phyloP scores from a whole-genome alignment of 2,113 vertebrate species.

The Nerophis lumbriciformis region DNA sequence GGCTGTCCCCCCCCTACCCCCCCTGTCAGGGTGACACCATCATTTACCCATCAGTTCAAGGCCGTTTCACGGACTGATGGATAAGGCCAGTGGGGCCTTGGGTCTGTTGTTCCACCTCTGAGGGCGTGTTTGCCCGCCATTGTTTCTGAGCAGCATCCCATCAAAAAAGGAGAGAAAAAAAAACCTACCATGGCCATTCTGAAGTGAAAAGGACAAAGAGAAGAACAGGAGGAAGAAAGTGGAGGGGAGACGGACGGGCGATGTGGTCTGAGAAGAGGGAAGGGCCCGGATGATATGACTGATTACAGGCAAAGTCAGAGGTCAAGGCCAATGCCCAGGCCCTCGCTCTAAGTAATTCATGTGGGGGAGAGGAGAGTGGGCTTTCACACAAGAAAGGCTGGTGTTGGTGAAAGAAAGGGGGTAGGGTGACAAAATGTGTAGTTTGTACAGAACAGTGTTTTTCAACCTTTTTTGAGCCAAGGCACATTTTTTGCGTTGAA shows the following conservation, averaged over 20 bases:
- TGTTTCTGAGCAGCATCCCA: constrained; percentile 49
- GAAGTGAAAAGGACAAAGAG: constrained; percentile 31
- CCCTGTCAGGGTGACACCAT: constrained; percentile 63
- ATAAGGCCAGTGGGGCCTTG: constrained; percentile 52
- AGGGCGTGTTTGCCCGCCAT: constrained; percentile 53
- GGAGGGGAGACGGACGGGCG: constrained; percentile 15
- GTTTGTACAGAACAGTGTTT: constrained; percentile 29
- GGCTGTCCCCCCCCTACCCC: constrained; percentile 28
- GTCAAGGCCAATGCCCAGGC: constrained; percentile 70
- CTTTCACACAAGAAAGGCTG: constrained; percentile 41
- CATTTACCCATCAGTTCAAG: constrained; percentile 64
- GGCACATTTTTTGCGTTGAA: no score
- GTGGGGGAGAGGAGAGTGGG: constrained; percentile 53
- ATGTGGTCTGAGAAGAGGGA: constrained; percentile 58
- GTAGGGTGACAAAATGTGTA: constrained; percentile 37
- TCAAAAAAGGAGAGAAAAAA: constrained; percentile 15
- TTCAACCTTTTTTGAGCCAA: no score
- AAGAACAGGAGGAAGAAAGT: constrained; percentile 46
- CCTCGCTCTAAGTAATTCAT: constrained; percentile 63
- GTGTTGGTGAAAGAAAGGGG: constrained; percentile 39
- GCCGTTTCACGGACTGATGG: constrained; percentile 62
- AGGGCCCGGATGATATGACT: constrained; percentile 76
- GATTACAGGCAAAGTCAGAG: constrained; percentile 74
- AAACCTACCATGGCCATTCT: constrained; percentile 51
- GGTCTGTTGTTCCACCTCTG: constrained; percentile 61